phyloP scores from a whole-genome alignment of 2,113 vertebrate species.

The Propithecus coquereli region DNA sequence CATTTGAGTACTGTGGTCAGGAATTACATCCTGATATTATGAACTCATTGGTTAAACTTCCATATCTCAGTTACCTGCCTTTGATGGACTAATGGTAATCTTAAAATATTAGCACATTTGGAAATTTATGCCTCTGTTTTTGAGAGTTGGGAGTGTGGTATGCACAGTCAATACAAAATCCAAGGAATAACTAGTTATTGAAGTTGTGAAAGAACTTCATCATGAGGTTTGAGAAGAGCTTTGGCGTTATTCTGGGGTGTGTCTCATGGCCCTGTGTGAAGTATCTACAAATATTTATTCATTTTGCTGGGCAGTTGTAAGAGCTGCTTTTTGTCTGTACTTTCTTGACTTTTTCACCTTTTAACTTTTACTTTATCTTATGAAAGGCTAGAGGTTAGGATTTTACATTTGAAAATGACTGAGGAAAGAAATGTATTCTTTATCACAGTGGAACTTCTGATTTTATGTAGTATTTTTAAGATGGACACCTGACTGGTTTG shows the following conservation, averaged over 20 bases:
- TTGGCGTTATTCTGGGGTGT: not conserved
- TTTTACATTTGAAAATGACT: not conserved
- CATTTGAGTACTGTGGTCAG: not conserved
- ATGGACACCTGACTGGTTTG: not conserved
- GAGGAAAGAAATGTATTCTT: not conserved
- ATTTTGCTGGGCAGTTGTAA: not conserved
- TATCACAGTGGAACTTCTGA: not conserved
- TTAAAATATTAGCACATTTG: not conserved
- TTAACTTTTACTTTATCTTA: constrained; percentile 1
- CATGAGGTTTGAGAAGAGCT: not conserved
- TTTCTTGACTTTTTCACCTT: not conserved
- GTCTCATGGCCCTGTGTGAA: not conserved
- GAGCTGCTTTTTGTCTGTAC: not conserved
- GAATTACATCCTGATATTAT: not conserved
- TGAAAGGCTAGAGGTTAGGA: not conserved
- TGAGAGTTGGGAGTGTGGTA: not conserved
- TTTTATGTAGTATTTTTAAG: not conserved
- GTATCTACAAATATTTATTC: not conserved
- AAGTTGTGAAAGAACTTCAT: not conserved
- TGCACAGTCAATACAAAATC: not conserved
- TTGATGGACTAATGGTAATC: not conserved
- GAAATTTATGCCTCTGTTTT: not conserved
- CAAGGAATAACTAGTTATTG: not conserved
- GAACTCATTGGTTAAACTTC: not conserved
- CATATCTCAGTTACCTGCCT: not conserved